Evolutionary conservation across 1,140 invertebrate genomes (phyloP), one percentile per base, ranked within the genome.

Genomic region (Condylostylus longicornis): DNA sequence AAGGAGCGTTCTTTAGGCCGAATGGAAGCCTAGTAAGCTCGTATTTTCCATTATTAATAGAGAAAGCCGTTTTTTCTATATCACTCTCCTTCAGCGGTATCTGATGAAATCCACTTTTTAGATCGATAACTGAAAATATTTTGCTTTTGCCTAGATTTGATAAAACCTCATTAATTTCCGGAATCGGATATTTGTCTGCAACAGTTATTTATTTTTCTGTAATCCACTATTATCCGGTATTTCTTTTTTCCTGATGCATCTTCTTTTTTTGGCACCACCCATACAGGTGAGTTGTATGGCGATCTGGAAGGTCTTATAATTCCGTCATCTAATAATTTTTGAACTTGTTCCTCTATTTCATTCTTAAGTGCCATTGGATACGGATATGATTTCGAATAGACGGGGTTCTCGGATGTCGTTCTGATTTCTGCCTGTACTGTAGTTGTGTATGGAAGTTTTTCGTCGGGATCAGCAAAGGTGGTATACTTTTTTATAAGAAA

Each of bases 21-120:
- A n/a, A n/a, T n/a, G n/a, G n/a, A n/a, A n/a, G n/a, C n/a, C n/a
- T n/a, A n/a, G n/a, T n/a, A n/a, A n/a, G n/a, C n/a, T n/a, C n/a
- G n/a, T n/a, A n/a, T n/a, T n/a, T n/a, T n/a, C n/a, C n/a, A n/a
- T 44, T 37, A 13, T 47, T 41, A 4, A 50, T 60, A 19, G 47
- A 53, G 33, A 60, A 58, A 0, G 53, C 56, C 2, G 58, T 60
- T 33, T 61, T 53, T 22, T 44, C 50, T 36, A 54, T 51, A 4
- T 53, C 49, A 28, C 46, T 28, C 32, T 46, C 32, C 4, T 52
- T 49, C 4, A 60, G 40, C 6, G 43, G 39, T 4, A 62, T 44
- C 44, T 71, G 67, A 43, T 62, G 64, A 44, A 63, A 71, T 4
- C 67, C 68, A 20, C 42, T 46, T 2, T 44, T 46, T 5, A 65